Evolutionary conservation across 2,113 vertebrate species (phyloP), one percentile per base, ranked within the genome.

Genomic region (Tragulus kanchil): DNA sequence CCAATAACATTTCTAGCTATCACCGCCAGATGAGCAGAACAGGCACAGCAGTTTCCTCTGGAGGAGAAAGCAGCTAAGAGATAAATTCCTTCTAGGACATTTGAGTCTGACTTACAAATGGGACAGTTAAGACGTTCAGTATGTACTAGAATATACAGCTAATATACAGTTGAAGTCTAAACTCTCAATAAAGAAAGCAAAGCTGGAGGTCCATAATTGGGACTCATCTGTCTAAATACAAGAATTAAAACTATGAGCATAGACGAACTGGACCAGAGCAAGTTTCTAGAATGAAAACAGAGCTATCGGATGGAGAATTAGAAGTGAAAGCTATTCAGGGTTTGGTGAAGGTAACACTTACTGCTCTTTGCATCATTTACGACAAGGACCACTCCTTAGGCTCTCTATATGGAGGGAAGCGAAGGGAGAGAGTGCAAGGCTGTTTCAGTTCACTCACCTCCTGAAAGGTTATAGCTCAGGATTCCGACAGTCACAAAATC

Each of bases 271-370:
- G 81, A 48, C 3, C 31, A 36, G 1, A 45, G 45, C 87, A 90
- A 78, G 13, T 21, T 89, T 93, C 48, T 56, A 52, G 42, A 73
- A 48, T 87, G 50, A 93, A 94, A 90, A 85, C 36, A 88, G 17
- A 58, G 13, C 48, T 11, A 54, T 42, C n/a, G 50, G 25, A 71
- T 6, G 56, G 64, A 93, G 16, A 92, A 65, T 62, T 54, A 92
- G 8, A 77, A 81, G 31, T 25, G 6, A 59, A 84, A 65, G 17
- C 36, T 26, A 52, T n/a, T 75, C 1, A 73, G 62, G 19, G 23
- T 81, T 81, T 79, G 11, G 85, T 75, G 25, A 67, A 48, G 28
- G 21, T 3, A 90, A 12, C 8, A 19, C 15, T 2, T 48, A 83
- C 69, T 61, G 64, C 15, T 58, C 73, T 83, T 90, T 16, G 54